Conservation (phyloP, 2,113 vertebrate species). For the Ailurus styani region DNA sequence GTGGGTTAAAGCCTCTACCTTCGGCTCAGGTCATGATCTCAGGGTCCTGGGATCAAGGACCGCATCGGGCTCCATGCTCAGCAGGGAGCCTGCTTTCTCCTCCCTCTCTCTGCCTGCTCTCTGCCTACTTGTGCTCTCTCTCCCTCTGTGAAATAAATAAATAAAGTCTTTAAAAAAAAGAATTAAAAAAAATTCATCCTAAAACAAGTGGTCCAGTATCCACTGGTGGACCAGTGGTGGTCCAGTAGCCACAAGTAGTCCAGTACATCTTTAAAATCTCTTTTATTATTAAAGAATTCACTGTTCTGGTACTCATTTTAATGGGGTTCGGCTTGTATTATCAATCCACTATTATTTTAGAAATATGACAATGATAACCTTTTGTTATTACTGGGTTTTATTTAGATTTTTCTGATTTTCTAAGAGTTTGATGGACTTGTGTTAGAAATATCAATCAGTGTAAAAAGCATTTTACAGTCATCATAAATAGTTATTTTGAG, state of each 20-base stretch:
- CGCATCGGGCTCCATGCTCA: no score
- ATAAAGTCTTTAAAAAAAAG: no score
- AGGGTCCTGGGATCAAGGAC: no score
- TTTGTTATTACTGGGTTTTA: background rate
- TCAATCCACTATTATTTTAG: background rate
- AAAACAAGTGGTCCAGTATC: background rate
- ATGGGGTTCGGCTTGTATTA: background rate
- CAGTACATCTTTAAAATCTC: background rate
- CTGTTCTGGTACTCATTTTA: background rate
- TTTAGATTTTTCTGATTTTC: background rate
- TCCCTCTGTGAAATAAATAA: no score
- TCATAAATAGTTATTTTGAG: background rate
- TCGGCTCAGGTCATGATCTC: no score
- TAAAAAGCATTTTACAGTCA: background rate
- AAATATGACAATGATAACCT: background rate
- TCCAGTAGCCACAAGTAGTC: background rate
- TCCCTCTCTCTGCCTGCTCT: no score
- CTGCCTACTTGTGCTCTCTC: no score
- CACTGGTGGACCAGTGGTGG: no score
- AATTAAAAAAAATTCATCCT: conserved; percentile 28
- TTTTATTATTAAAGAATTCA: background rate
- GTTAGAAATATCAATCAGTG: background rate
- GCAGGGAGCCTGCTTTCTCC: no score
- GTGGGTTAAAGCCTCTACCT: no score
- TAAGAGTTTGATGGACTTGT: background rate